These are phyloP conservation scores for Sphecodes monilicornis DNA, from an alignment of 2,888 invertebrate genomes.

Conservation along the genomic window DNA sequence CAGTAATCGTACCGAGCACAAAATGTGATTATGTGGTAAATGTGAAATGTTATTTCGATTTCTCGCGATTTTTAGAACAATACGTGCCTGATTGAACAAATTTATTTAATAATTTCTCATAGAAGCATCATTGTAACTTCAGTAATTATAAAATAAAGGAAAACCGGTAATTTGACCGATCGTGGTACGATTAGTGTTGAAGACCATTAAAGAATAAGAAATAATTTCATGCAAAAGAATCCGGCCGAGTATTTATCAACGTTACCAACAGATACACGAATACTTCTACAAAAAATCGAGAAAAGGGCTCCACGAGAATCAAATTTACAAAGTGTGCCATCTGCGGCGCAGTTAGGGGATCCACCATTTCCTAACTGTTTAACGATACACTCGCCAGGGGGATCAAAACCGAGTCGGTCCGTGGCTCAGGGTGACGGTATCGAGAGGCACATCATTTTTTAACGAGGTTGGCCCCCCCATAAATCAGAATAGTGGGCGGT, in stretches of 20 bases:
- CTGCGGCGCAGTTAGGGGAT: neutral
- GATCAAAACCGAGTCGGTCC: neutral
- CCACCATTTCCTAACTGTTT: neutral
- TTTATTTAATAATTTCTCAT: no score
- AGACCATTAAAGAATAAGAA: no score
- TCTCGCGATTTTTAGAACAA: no score
- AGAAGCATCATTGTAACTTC: no score
- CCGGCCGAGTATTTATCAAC: neutral
- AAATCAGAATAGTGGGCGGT: slow-evolving; percentile 61
- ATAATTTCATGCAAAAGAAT: no score
- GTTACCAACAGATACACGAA: neutral
- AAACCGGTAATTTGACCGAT: no score
- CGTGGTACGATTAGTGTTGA: no score
- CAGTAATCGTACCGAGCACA: no score
- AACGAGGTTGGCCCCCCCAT: slow-evolving; percentile 55
- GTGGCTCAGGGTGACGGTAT: neutral
- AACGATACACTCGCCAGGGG: slow-evolving; percentile 11
- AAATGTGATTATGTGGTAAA: no score
- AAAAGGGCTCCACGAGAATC: neutral
- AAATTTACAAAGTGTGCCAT: neutral
- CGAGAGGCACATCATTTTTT: slow-evolving; percentile 38
- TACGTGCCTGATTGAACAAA: no score
- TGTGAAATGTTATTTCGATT: no score
- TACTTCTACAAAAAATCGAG: neutral
- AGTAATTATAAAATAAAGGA: no score